A percentile compares a stretch with the other conserved stretches of the same genome.
Conservation (phyloP, 2,113 vertebrate species). For the Pelvicachromis taeniatus region DNA sequence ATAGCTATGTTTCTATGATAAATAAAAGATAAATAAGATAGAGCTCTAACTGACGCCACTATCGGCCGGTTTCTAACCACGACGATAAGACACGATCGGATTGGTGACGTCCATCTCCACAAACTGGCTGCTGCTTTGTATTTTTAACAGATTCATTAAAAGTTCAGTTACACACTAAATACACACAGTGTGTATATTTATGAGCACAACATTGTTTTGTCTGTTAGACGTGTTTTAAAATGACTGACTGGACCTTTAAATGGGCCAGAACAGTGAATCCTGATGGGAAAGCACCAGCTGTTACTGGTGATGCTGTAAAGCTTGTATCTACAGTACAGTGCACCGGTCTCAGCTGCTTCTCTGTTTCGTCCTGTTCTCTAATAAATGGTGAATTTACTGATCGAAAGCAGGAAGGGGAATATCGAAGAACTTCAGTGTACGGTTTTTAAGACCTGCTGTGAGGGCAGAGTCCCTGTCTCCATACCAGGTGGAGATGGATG, state of each 20-base stretch:
- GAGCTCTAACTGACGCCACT: too few relatives aligned
- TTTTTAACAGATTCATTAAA: too few relatives aligned
- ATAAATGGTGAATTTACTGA: background rate
- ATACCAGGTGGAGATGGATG: background rate
- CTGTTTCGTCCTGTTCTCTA: background rate
- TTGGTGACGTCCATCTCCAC: too few relatives aligned
- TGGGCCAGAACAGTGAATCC: background rate
- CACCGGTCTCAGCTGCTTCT: background rate
- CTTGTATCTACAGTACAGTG: background rate
- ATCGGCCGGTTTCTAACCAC: too few relatives aligned
- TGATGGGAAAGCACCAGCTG: background rate
- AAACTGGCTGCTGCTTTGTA: too few relatives aligned
- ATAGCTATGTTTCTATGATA: too few relatives aligned
- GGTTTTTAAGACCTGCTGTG: background rate
- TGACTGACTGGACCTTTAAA: background rate
- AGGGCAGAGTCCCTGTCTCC: background rate
- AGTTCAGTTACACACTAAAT: background rate
- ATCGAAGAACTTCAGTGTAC: accelerated
- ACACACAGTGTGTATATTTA: too few relatives aligned
- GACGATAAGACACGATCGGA: too few relatives aligned
- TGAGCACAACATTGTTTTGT: background rate
- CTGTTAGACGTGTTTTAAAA: background rate
- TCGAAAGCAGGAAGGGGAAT: too few relatives aligned
- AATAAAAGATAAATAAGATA: too few relatives aligned
- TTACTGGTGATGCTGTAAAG: background rate